A percentile compares a stretch with the other conserved stretches of the same genome.
These are phyloP conservation scores for Clinocottus analis DNA, from an alignment of 2,113 vertebrate genomes.

Conservation along the genomic window DNA sequence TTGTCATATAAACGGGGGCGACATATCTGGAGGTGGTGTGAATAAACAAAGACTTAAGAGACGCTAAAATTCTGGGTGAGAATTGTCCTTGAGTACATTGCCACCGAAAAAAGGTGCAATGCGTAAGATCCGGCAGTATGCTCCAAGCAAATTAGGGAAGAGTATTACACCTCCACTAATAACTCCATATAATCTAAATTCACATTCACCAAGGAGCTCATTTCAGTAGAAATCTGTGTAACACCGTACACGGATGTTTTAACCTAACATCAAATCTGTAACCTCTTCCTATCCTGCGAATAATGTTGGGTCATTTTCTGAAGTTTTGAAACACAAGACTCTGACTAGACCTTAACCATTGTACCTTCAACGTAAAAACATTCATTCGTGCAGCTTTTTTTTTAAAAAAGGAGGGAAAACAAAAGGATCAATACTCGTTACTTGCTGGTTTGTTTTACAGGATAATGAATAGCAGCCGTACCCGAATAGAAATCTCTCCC, in stretches of 20 bases:
- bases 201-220: no score
- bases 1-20: not conserved
- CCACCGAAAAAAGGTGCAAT: no score
- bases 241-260: no score
- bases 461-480: slow-evolving; percentile 53
- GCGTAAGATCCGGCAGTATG: no score
- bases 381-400: not conserved
- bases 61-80: not conserved
- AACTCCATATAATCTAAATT: no score
- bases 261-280: not conserved
- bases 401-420: no score
- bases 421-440: no score
- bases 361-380: not conserved
- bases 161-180: no score
- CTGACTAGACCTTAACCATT: not conserved
- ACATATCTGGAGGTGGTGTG: not conserved
- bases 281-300: not conserved
- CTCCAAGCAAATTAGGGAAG: no score
- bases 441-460: not conserved
- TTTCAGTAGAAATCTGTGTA: no score
- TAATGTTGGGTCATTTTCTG: not conserved
- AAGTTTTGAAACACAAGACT: not conserved
- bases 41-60: not conserved
- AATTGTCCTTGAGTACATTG: not conserved
- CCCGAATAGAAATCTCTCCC: slow-evolving; percentile 90